Evolutionary conservation across 1,140 invertebrate species (phyloP).

Genomic region (Bombus affinis): DNA sequence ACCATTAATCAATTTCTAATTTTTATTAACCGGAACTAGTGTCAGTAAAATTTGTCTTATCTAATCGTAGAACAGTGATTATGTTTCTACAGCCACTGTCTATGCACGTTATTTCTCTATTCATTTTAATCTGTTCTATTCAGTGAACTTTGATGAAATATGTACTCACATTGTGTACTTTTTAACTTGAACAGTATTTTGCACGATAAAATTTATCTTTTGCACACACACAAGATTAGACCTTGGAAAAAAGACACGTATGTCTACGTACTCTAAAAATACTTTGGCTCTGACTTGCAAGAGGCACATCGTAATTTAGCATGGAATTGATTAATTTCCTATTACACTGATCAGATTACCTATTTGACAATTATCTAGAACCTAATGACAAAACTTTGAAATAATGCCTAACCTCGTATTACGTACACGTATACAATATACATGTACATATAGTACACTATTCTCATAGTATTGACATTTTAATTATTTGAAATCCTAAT

Average conservation of each 20-base stretch:
- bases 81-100: too few species aligned
- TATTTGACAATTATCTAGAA: neutral
- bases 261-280: constrained; percentile 61
- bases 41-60: too few species aligned
- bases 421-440: neutral
- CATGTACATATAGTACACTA: too few species aligned
- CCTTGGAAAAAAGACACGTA: constrained; percentile 63
- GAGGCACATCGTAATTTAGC: constrained; percentile 42
- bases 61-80: too few species aligned
- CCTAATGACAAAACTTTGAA: neutral
- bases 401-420: neutral
- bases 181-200: constrained; percentile 12
- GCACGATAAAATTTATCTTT: constrained; percentile 47
- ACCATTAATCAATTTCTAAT: too few species aligned
- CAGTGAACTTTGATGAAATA: neutral
- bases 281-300: constrained; percentile 64
- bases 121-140: neutral
- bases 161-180: neutral
- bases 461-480: too few species aligned
- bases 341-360: constrained; percentile 21
- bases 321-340: constrained; percentile 51
- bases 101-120: neutral
- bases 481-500: neutral
- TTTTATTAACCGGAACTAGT: too few species aligned
- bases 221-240: constrained; percentile 54